Evolutionary conservation across 2,113 vertebrate species (phyloP).

Genomic region (Antechinus flavipes): DNA sequence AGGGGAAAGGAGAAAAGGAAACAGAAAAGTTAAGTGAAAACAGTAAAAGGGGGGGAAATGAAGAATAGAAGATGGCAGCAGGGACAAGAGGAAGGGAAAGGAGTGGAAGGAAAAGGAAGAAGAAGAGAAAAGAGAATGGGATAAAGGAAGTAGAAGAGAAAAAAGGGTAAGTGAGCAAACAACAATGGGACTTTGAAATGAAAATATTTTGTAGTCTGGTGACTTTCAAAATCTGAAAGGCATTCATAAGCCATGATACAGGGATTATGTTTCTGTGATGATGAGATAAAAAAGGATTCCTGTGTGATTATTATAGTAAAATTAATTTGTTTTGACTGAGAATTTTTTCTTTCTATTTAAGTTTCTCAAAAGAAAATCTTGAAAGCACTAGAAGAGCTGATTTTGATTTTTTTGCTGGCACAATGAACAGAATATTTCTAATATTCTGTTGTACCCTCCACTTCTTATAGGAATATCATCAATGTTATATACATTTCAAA

Average conservation of each 20-base stretch:
- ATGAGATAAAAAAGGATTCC: not conserved
- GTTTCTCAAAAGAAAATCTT: constrained; percentile 2
- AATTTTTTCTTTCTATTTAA: not conserved
- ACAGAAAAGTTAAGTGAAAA: not conserved
- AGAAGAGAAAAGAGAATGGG: not conserved
- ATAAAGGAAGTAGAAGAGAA: not conserved
- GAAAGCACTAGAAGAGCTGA: not conserved
- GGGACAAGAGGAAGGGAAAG: no score
- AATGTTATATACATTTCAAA: not conserved
- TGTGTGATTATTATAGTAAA: not conserved
- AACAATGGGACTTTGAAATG: not conserved
- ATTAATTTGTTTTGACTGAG: not conserved
- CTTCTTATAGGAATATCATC: not conserved
- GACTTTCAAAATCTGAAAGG: not conserved
- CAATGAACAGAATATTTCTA: not conserved
- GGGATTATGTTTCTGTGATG: not conserved
- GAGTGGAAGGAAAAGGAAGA: not conserved
- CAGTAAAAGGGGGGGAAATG: no score
- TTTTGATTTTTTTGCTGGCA: not conserved
- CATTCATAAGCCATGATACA: not conserved
- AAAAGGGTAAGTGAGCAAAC: not conserved
- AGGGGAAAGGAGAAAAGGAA: no score
- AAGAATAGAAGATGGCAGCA: no score
- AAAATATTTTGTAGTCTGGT: not conserved
- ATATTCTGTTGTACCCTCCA: not conserved